phyloP scores from a whole-genome alignment of 1,140 invertebrate genomes.

The Sycobia sp. region DNA sequence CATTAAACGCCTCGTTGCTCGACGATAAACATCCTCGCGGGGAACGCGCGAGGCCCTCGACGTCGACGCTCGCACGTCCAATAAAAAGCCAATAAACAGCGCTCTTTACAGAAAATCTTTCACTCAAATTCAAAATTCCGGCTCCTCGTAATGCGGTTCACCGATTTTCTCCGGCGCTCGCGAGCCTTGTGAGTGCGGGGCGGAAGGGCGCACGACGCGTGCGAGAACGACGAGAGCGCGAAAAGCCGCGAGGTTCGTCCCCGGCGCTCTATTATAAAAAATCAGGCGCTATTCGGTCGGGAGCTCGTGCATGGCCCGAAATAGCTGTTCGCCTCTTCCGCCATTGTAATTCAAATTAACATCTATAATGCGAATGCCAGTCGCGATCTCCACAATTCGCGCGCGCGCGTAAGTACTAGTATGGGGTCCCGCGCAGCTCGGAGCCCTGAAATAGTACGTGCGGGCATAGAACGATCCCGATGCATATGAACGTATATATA shows the following conservation, averaged over 20 bases:
- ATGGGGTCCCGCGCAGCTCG: too few species aligned
- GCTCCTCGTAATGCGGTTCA: background rate
- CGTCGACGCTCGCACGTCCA: conserved; percentile 10
- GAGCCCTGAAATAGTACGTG: too few species aligned
- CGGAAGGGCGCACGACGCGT: too few species aligned
- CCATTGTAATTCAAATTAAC: conserved; percentile 36
- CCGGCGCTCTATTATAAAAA: too few species aligned
- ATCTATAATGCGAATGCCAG: conserved; percentile 26
- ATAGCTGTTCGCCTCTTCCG: conserved; percentile 27
- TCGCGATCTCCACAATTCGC: conserved; percentile 24
- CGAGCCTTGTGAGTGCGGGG: too few species aligned
- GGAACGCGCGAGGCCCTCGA: background rate
- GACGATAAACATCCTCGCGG: conserved; percentile 21
- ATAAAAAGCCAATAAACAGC: conserved; percentile 45
- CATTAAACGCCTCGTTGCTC: conserved; percentile 12
- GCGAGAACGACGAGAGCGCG: background rate
- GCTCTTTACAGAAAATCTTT: conserved; percentile 33
- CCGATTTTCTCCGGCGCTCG: background rate
- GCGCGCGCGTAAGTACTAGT: too few species aligned
- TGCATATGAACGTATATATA: too few species aligned
- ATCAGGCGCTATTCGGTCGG: too few species aligned
- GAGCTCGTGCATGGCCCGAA: conserved; percentile 5
- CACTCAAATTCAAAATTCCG: conserved; percentile 36
- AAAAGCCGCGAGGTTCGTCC: background rate
- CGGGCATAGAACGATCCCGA: too few species aligned